Evolutionary conservation across 1,140 invertebrate species (phyloP).

Genomic region (Drosophila chauvacae): DNA sequence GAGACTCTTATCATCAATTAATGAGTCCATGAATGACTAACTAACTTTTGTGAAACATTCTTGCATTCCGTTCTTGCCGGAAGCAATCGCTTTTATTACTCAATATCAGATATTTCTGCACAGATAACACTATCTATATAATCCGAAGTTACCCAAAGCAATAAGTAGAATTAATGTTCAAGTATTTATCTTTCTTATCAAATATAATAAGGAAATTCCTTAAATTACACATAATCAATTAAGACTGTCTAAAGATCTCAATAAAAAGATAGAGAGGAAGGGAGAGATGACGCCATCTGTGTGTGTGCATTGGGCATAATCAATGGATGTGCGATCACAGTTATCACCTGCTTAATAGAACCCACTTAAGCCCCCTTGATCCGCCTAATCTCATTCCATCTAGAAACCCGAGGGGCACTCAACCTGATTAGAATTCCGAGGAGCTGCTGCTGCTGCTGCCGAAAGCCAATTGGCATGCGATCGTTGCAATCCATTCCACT

Average conservation of each 20-base stretch:
- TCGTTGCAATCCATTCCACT: constrained; percentile 34
- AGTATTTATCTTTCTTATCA: neutral
- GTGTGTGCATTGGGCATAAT: constrained; percentile 3
- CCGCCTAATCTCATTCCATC: neutral
- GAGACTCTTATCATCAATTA: neutral
- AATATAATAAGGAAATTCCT: neutral
- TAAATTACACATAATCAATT: neutral
- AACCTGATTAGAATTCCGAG: constrained; percentile 39
- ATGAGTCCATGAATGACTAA: neutral
- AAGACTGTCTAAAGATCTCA: neutral
- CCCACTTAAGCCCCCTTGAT: neutral
- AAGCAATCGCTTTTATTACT: too few relatives aligned
- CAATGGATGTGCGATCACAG: constrained; percentile 20
- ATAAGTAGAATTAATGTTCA: neutral
- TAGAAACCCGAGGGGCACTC: constrained; percentile 10
- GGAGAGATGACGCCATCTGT: constrained; percentile 19
- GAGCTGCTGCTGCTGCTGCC: constrained; percentile 9
- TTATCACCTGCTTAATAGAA: constrained; percentile 9
- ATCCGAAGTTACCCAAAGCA: neutral
- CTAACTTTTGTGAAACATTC: neutral
- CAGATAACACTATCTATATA: neutral
- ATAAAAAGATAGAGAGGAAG: neutral
- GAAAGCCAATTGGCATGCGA: constrained; percentile 50
- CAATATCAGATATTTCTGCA: neutral
- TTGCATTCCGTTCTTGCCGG: neutral